These are phyloP conservation scores for Scolopax bukidnonensis DNA, from an alignment of 2,797 vertebrate genomes.

Conservation along the genomic window DNA sequence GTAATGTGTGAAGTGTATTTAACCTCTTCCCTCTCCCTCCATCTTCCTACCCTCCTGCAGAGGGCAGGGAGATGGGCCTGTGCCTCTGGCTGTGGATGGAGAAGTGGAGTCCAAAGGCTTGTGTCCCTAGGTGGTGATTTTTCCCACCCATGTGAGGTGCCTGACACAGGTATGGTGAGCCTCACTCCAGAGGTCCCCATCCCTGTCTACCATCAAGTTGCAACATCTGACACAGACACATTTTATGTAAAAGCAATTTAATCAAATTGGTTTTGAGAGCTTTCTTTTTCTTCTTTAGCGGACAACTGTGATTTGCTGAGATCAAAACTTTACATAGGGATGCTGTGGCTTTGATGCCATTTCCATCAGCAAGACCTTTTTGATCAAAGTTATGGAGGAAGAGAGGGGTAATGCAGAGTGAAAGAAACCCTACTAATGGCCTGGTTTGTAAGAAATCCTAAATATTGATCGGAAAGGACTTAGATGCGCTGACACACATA, in stretches of 20 bases:
- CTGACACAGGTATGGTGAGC: not conserved
- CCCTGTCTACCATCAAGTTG: not conserved
- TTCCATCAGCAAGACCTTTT: not conserved
- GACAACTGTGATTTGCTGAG: not conserved
- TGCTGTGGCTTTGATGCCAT: not conserved
- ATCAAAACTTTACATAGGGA: not conserved
- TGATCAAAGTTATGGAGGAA: not conserved
- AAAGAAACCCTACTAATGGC: not conserved
- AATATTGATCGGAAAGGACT: not conserved
- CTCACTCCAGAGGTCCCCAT: not conserved
- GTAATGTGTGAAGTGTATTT: not conserved
- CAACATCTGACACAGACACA: not conserved
- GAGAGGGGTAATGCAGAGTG: not conserved
- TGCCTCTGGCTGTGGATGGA: not conserved
- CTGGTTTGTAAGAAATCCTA: not conserved
- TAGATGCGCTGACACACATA: not conserved
- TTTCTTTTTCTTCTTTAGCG: not conserved
- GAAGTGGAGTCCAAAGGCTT: not conserved
- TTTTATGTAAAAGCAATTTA: not conserved
- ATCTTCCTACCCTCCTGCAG: not conserved
- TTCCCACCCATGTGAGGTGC: not conserved
- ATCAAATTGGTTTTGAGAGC: not conserved
- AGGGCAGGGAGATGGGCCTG: not conserved
- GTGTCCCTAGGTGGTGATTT: not conserved
- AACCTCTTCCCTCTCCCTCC: not conserved